Evolutionary conservation across 2,113 vertebrate species (phyloP).

Genomic region (Rostratula benghalensis): DNA sequence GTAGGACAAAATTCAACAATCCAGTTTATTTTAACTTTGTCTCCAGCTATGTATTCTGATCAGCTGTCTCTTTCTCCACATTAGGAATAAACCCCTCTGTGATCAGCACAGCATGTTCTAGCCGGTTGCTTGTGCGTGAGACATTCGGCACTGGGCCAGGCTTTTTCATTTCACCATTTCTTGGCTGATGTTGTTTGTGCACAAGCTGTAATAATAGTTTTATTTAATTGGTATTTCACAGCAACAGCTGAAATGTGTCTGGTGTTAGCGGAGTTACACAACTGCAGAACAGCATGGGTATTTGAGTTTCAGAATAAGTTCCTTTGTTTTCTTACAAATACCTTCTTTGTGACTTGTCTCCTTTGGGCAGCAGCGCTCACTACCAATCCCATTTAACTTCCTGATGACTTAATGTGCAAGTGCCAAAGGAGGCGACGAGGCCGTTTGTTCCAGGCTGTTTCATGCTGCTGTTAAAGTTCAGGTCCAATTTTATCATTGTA

Average conservation of each 20-base stretch:
- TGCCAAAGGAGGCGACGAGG: neutral
- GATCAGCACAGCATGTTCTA: slow-evolving; percentile 13
- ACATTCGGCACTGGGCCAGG: neutral
- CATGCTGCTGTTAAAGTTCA: slow-evolving; percentile 15
- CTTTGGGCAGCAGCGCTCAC: neutral
- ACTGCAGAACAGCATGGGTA: neutral
- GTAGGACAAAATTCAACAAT: neutral
- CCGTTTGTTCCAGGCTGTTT: neutral
- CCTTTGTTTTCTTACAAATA: neutral
- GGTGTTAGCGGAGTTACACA: neutral
- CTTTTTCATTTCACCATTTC: neutral
- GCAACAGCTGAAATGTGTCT: neutral
- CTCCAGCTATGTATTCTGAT: neutral
- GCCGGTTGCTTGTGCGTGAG: neutral
- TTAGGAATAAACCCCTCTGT: neutral
- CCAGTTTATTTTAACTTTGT: neutral
- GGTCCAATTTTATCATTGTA: neutral
- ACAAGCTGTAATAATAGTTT: neutral
- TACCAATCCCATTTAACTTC: neutral
- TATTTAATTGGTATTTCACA: neutral
- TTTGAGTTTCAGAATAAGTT: neutral
- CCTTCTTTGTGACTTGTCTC: neutral
- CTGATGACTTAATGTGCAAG: neutral
- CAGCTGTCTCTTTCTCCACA: neutral
- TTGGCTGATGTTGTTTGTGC: slow-evolving; percentile 13